phyloP scores from a whole-genome alignment of 2,888 invertebrate species.

The Lapara coniferarum region DNA sequence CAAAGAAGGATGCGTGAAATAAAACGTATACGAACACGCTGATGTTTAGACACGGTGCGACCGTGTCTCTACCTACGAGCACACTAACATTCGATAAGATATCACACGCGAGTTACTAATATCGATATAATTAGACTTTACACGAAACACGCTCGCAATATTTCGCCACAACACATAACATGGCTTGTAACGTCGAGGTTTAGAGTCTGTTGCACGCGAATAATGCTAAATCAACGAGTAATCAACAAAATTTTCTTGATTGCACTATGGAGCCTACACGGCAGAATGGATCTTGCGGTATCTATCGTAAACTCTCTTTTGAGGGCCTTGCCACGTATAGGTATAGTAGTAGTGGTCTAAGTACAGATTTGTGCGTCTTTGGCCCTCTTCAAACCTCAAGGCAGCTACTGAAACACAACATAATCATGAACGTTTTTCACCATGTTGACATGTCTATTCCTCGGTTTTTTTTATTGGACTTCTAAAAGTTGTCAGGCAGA shows the following conservation, averaged over 20 bases:
- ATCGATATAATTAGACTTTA: conserved; percentile 8
- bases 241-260: background rate
- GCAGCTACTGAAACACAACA: too few relatives aligned
- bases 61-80: background rate
- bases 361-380: too few relatives aligned
- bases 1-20: background rate
- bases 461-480: too few relatives aligned
- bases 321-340: too few relatives aligned
- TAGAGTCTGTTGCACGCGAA: background rate
- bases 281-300: too few relatives aligned
- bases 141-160: background rate
- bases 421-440: too few relatives aligned
- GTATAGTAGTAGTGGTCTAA: too few relatives aligned
- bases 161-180: background rate
- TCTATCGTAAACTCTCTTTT: too few relatives aligned
- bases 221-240: background rate
- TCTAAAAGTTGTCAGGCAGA: too few relatives aligned
- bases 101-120: background rate
- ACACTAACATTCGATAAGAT: background rate
- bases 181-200: background rate
- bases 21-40: background rate
- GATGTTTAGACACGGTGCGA: background rate
- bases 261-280: too few relatives aligned
- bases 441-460: too few relatives aligned
- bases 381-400: too few relatives aligned